Evolutionary conservation across 2,888 invertebrate species (phyloP).

Genomic region (Melipona bicolor): DNA sequence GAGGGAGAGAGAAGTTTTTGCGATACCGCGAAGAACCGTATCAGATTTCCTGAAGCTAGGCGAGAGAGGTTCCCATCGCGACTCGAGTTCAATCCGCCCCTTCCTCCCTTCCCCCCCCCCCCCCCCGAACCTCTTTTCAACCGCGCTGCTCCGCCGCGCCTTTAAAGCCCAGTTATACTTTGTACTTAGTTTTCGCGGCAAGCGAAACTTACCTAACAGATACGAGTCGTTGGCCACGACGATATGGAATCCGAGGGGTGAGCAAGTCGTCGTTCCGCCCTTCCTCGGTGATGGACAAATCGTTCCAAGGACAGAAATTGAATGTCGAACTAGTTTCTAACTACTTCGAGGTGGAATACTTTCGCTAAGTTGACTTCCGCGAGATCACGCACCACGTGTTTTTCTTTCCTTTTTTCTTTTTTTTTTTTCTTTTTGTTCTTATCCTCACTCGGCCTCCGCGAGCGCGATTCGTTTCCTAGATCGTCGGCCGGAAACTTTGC

Average conservation of each 20-base stretch:
- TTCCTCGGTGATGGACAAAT: slow-evolving; percentile 64
- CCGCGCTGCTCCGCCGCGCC: slow-evolving; percentile 49
- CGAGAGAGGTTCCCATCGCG: slow-evolving; percentile 61
- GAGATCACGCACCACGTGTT: slow-evolving; percentile 20
- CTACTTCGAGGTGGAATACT: slow-evolving; percentile 57
- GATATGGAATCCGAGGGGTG: slow-evolving; percentile 62
- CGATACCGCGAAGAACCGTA: slow-evolving; percentile 68
- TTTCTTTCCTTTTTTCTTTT: neutral
- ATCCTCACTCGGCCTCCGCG: neutral
- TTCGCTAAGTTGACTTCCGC: slow-evolving; percentile 55
- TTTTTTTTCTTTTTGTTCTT: neutral
- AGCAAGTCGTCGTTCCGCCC: slow-evolving; percentile 51
- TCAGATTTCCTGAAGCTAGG: slow-evolving; percentile 67
- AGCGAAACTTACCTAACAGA: slow-evolving; percentile 68
- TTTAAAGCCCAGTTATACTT: slow-evolving; percentile 71
- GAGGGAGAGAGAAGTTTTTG: slow-evolving; percentile 62
- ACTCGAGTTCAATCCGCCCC: slow-evolving; percentile 56
- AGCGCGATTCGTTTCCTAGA: slow-evolving; percentile 27
- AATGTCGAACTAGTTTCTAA: slow-evolving; percentile 67
- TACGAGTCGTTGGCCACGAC: slow-evolving; percentile 68
- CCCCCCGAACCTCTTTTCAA: too few relatives aligned
- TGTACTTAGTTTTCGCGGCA: slow-evolving; percentile 66
- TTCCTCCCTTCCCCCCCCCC: too few relatives aligned
- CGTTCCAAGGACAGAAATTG: slow-evolving; percentile 67
- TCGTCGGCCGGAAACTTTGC: slow-evolving; percentile 15